These are phyloP conservation scores for Tuberolachnus salignus DNA, from an alignment of 2,888 invertebrate species.

Conservation along the genomic window DNA sequence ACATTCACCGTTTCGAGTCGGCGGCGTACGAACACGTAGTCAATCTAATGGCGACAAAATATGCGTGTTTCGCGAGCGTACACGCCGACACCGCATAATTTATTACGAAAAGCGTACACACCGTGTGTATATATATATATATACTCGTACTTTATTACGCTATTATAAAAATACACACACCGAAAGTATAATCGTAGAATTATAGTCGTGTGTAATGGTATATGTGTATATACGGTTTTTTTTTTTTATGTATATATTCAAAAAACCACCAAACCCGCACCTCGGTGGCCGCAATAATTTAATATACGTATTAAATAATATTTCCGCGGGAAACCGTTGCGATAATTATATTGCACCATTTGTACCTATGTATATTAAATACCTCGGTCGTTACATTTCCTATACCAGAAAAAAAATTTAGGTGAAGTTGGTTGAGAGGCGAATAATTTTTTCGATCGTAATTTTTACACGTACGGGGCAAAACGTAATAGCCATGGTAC, in stretches of 20 bases:
- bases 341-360: slow-evolving; percentile 6
- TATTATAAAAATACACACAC: too few relatives aligned
- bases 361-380: not conserved
- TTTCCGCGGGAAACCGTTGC: slow-evolving; percentile 37
- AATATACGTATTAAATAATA: too few relatives aligned
- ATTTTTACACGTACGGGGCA: too few relatives aligned
- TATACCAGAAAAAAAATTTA: too few relatives aligned
- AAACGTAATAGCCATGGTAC: too few relatives aligned
- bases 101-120: slow-evolving; percentile 14
- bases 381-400: too few relatives aligned
- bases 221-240: not conserved
- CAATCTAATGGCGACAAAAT: slow-evolving; percentile 39
- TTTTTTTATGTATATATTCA: too few relatives aligned
- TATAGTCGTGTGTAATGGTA: not conserved
- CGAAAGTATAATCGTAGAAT: not conserved
- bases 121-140: not conserved
- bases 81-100: slow-evolving; percentile 18
- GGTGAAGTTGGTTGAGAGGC: too few relatives aligned
- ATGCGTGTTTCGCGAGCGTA: slow-evolving; percentile 35
- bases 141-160: not conserved
- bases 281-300: not conserved
- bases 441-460: too few relatives aligned
- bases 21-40: slow-evolving; percentile 1
- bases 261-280: not conserved
- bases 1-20: slow-evolving; percentile 16